Conservation (phyloP, 2,888 invertebrate genomes). For the Netelia inedita region DNA sequence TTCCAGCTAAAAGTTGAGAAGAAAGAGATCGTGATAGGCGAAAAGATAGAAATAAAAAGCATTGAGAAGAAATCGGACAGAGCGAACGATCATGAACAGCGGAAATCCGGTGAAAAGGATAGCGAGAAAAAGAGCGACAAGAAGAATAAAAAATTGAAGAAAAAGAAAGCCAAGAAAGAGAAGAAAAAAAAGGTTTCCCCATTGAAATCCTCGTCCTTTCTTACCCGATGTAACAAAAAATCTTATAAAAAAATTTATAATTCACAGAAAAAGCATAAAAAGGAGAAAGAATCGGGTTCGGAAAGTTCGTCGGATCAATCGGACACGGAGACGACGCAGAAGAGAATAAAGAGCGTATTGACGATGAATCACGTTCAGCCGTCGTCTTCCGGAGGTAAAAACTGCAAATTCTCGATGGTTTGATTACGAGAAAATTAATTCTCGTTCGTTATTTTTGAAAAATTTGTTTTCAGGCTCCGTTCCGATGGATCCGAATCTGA, state of each 20-base stretch:
- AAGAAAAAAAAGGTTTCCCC: slow-evolving; percentile 71
- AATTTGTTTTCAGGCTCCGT: slow-evolving; percentile 64
- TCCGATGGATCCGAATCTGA: slow-evolving; percentile 70
- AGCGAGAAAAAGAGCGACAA: slow-evolving; percentile 76
- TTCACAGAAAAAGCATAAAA: slow-evolving; percentile 79
- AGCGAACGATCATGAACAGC: slow-evolving; percentile 76
- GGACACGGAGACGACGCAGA: slow-evolving; percentile 75
- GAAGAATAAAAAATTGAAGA: slow-evolving; percentile 80
- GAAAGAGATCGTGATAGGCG: slow-evolving; percentile 84
- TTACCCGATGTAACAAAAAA: no score
- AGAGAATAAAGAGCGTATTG: slow-evolving; percentile 79
- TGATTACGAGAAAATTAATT: background rate
- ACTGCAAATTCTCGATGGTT: background rate
- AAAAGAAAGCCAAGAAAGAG: slow-evolving; percentile 77
- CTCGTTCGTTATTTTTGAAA: background rate
- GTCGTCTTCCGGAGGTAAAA: slow-evolving; percentile 64
- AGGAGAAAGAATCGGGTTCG: slow-evolving; percentile 74
- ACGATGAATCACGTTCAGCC: slow-evolving; percentile 71
- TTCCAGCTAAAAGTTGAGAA: slow-evolving; percentile 84
- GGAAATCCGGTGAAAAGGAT: slow-evolving; percentile 72
- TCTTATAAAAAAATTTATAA: background rate
- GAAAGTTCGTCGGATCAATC: slow-evolving; percentile 72
- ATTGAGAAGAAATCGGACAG: slow-evolving; percentile 77
- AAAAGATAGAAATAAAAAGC: slow-evolving; percentile 80
- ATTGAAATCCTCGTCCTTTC: background rate